Percentiles rank a stretch among this genome's conserved stretches.
Conservation (phyloP, 2,888 invertebrate genomes). For the Trachelus troglodyta region DNA sequence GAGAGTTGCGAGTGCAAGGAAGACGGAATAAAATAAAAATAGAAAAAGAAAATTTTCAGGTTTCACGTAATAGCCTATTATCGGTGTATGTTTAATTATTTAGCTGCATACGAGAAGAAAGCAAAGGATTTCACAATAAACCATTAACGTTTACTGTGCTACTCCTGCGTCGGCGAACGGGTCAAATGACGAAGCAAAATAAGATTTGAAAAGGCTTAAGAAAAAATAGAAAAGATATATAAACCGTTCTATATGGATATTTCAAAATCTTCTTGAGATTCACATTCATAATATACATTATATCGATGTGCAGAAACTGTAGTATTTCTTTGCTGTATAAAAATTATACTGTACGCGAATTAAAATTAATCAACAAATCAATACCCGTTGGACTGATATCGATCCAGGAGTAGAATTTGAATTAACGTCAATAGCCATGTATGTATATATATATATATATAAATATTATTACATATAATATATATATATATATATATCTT, state of each 20-base stretch:
- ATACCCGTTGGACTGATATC: conserved; percentile 25
- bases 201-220: background rate
- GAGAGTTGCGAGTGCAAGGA: background rate
- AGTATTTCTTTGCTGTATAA: conserved; percentile 16
- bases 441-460: background rate
- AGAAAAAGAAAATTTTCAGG: background rate
- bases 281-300: conserved; percentile 2
- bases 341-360: conserved; percentile 26
- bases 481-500: conserved; percentile 13
- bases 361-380: conserved; percentile 14
- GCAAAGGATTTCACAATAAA: background rate
- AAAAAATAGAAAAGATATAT: background rate
- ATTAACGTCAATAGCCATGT: conserved; percentile 24
- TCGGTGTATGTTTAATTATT: background rate
- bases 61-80: background rate
- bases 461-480: background rate
- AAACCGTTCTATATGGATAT: background rate
- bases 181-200: background rate
- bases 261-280: background rate
- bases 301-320: background rate
- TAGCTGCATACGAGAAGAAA: background rate
- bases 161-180: background rate
- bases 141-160: background rate
- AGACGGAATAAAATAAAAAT: background rate
- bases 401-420: conserved; percentile 17